Evolutionary conservation across 2,888 invertebrate genomes (phyloP).

Genomic region (Dugesia japonica): DNA sequence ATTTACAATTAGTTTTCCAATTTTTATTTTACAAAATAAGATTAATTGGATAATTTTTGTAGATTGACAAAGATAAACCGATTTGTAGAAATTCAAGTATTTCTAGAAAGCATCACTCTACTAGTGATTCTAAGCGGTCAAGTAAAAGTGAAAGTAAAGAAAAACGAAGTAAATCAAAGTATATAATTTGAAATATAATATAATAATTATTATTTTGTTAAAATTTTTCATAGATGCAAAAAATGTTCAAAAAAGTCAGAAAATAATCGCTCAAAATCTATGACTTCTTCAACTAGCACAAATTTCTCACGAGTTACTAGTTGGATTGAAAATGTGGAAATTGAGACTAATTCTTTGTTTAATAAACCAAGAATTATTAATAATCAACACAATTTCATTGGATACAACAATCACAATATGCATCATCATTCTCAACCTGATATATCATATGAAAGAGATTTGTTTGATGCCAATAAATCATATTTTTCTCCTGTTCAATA

Average conservation of each 20-base stretch:
- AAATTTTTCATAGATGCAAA: background rate
- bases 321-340: background rate
- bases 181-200: background rate
- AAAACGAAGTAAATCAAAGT: background rate
- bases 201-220: background rate
- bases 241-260: background rate
- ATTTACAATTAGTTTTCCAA: too few species aligned
- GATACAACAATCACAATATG: background rate
- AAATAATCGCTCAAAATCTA: background rate
- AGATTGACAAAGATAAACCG: background rate
- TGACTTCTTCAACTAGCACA: background rate
- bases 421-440: background rate
- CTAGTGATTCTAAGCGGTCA: background rate
- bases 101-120: background rate
- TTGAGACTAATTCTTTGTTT: background rate
- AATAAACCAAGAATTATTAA: background rate
- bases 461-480: background rate
- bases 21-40: too few species aligned
- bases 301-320: background rate
- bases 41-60: background rate
- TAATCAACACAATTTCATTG: background rate
- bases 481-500: background rate
- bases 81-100: background rate
- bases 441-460: background rate
- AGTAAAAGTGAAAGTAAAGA: background rate